A percentile compares a stretch with the other conserved stretches of the same genome.
phyloP scores from a whole-genome alignment of 1,140 invertebrate genomes.

The Diorhabda carinulata region DNA sequence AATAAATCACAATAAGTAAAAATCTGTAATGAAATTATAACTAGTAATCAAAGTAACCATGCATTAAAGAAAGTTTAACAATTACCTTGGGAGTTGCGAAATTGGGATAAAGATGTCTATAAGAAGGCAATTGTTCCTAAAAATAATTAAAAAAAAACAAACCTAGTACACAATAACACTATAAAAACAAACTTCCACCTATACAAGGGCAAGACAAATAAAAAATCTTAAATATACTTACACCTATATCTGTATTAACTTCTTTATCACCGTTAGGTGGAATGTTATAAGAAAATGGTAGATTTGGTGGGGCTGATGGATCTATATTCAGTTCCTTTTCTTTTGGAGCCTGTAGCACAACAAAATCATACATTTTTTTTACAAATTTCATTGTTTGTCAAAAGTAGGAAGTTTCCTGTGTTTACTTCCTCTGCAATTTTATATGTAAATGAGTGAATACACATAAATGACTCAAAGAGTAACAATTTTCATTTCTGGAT shows the following conservation, averaged over 20 bases:
- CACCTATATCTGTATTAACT: constrained; percentile 56
- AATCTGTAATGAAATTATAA: neutral
- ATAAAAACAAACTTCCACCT: neutral
- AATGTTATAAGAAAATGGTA: constrained; percentile 68
- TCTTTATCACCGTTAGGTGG: constrained; percentile 59
- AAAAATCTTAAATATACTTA: constrained; percentile 25
- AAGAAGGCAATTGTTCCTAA: constrained; percentile 2
- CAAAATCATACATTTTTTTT: neutral
- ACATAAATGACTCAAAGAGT: too few relatives aligned
- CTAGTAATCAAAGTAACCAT: neutral
- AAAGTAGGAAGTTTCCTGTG: too few relatives aligned
- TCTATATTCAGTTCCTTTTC: constrained; percentile 20
- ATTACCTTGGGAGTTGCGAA: constrained; percentile 3
- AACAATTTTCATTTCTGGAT: too few relatives aligned
- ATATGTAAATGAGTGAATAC: too few relatives aligned
- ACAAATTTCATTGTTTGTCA: too few relatives aligned
- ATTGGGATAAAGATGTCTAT: neutral
- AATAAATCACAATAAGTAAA: too few relatives aligned
- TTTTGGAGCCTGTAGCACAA: constrained; percentile 6
- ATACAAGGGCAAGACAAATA: neutral
- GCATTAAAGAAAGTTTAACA: neutral
- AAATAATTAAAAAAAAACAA: constrained; percentile 6
- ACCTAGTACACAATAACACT: neutral
- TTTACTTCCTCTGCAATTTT: too few relatives aligned
- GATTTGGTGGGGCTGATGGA: constrained; percentile 48